These are phyloP conservation scores for Phyllostomus hastatus DNA, from an alignment of 2,113 vertebrate species.

Conservation along the genomic window DNA sequence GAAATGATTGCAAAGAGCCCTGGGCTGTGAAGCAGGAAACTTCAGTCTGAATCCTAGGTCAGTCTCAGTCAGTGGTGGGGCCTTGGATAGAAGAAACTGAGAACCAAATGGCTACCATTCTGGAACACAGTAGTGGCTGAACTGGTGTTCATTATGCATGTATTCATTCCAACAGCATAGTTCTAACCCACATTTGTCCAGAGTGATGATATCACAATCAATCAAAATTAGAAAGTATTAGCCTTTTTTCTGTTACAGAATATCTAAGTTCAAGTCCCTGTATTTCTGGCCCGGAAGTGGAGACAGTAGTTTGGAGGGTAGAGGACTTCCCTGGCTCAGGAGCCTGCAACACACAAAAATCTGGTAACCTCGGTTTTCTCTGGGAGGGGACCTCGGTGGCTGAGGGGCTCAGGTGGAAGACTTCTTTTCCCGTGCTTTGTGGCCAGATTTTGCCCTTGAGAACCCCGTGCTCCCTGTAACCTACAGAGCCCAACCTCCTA, in stretches of 20 bases:
- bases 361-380: background rate
- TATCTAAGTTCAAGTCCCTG: background rate
- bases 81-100: background rate
- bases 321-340: background rate
- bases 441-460: background rate
- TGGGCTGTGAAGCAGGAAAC: background rate
- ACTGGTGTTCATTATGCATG: background rate
- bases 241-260: background rate
- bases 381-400: background rate
- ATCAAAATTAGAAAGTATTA: background rate
- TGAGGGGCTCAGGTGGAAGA: background rate
- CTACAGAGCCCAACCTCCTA: background rate
- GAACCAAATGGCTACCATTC: background rate
- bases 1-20: background rate
- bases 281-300: background rate
- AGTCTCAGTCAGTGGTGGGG: background rate
- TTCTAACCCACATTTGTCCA: background rate
- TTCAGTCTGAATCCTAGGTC: background rate
- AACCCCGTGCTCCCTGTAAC: background rate
- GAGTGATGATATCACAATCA: background rate
- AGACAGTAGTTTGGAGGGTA: background rate
- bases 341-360: background rate
- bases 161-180: background rate
- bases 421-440: background rate
- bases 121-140: background rate